A percentile compares a stretch with the other conserved stretches of the same genome.
Evolutionary conservation across 2,888 invertebrate genomes (phyloP).

Genomic region (Ypsolopha sequella): DNA sequence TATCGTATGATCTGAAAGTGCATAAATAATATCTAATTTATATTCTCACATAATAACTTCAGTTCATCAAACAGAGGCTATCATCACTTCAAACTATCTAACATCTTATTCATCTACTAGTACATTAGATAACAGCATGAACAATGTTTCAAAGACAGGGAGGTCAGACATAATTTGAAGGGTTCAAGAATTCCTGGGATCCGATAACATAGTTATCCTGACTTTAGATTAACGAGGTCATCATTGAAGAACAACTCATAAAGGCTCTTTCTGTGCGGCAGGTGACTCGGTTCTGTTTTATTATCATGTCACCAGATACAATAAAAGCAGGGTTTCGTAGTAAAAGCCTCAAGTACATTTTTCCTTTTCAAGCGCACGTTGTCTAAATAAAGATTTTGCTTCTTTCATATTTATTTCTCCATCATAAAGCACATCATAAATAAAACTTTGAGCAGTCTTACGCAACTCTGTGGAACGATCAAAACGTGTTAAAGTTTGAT

Average conservation of each 20-base stretch:
- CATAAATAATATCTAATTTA: too few species aligned
- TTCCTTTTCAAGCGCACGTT: too few species aligned
- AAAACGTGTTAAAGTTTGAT: constrained; percentile 32
- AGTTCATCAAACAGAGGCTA: too few species aligned
- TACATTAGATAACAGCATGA: not conserved
- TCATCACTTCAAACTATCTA: too few species aligned
- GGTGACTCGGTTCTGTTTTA: not conserved
- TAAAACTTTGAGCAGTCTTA: not conserved
- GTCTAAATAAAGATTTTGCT: not conserved
- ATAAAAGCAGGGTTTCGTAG: too few species aligned
- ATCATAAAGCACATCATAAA: constrained; percentile 1
- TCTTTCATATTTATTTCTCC: not conserved
- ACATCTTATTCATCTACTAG: not conserved
- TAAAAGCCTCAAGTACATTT: too few species aligned
- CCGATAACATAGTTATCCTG: not conserved
- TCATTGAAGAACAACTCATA: not conserved
- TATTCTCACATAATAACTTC: too few species aligned
- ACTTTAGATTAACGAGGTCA: not conserved
- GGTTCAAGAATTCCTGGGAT: not conserved
- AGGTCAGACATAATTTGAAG: not conserved
- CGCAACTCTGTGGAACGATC: not conserved
- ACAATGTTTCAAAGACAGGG: not conserved
- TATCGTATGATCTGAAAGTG: too few species aligned
- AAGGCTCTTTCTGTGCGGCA: not conserved
- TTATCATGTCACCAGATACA: too few species aligned